These are phyloP conservation scores for Formica aserva DNA, from an alignment of 2,888 invertebrate species.

Conservation along the genomic window DNA sequence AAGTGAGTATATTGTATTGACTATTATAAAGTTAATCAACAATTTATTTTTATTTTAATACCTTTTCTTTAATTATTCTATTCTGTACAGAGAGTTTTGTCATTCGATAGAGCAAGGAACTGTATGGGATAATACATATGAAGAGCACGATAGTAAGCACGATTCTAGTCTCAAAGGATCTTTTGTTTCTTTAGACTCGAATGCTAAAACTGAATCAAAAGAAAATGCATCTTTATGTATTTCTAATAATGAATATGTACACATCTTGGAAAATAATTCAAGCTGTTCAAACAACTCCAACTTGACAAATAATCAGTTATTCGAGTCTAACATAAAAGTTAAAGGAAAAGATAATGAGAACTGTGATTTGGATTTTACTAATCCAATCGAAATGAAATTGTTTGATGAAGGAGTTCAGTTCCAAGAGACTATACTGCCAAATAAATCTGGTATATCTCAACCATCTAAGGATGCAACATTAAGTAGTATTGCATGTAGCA, in stretches of 20 bases:
- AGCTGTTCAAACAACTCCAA: not conserved
- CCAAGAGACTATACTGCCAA: not conserved
- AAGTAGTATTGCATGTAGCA: not conserved
- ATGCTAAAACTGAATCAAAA: not conserved
- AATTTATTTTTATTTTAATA: slow-evolving; percentile 15
- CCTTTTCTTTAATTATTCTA: not conserved
- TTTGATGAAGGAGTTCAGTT: not conserved
- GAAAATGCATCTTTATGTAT: not conserved
- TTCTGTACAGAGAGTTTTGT: slow-evolving; percentile 79
- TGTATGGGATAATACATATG: slow-evolving; percentile 82
- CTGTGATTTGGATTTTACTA: not conserved
- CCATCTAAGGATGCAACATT: not conserved
- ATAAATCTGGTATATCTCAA: not conserved
- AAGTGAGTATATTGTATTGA: slow-evolving; percentile 74
- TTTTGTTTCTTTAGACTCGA: not conserved
- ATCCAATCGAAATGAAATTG: not conserved
- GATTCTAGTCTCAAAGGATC: slow-evolving; percentile 72
- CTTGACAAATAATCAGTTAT: not conserved
- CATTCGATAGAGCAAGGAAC: slow-evolving; percentile 81
- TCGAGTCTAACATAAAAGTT: not conserved
- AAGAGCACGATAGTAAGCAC: slow-evolving; percentile 80
- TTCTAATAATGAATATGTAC: not conserved
- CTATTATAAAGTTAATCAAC: not conserved
- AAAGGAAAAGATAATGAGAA: not conserved
- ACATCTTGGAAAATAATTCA: not conserved